Conservation (phyloP, 1,140 invertebrate genomes). For the Philotrypesis tridentata region DNA sequence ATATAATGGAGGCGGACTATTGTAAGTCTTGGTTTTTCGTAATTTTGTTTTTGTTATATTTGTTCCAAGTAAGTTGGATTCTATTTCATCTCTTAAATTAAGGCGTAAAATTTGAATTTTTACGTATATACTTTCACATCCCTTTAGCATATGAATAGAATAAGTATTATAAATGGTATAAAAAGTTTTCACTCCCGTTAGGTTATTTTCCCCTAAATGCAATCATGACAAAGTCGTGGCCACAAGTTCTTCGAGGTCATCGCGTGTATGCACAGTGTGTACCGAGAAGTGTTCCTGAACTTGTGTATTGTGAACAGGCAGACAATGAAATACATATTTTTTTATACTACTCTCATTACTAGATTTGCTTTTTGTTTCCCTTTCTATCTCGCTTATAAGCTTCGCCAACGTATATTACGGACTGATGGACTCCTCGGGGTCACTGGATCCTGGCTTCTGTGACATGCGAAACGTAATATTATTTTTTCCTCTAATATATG, state of each 20-base stretch:
- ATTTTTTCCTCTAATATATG: too few species aligned
- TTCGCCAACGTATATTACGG: not conserved
- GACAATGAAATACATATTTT: not conserved
- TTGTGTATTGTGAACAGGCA: not conserved
- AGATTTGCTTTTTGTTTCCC: not conserved
- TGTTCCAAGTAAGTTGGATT: too few species aligned
- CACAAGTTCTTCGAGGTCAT: not conserved
- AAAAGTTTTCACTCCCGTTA: not conserved
- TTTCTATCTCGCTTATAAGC: not conserved
- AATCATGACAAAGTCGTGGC: not conserved
- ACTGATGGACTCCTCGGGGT: not conserved
- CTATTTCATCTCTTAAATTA: too few species aligned
- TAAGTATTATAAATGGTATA: not conserved
- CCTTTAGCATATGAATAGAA: too few species aligned
- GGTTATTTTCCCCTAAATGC: not conserved
- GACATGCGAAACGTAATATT: not conserved
- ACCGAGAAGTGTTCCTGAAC: not conserved
- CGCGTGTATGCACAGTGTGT: not conserved
- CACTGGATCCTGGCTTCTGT: slow-evolving; percentile 1
- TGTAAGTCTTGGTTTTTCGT: too few species aligned
- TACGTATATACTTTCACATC: too few species aligned
- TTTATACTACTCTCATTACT: not conserved
- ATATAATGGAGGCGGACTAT: too few species aligned
- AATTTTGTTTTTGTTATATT: too few species aligned
- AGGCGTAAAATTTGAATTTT: too few species aligned